These are phyloP conservation scores for Pelecanus crispus DNA, from an alignment of 2,113 vertebrate species.

Conservation along the genomic window DNA sequence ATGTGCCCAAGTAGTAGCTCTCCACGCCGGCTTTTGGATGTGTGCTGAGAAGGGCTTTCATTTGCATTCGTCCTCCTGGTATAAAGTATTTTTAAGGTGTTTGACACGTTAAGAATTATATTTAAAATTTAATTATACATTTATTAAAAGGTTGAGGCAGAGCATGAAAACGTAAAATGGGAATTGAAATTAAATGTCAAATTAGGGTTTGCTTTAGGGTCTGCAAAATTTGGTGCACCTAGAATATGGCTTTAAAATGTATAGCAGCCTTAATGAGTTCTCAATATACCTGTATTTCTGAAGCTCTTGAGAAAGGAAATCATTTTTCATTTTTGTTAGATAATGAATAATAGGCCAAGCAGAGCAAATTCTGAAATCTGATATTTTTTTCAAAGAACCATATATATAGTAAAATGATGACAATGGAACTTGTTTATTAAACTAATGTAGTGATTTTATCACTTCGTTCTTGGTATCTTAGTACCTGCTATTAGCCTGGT, in stretches of 20 bases:
- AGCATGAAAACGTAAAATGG: neutral
- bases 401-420: conserved; percentile 59
- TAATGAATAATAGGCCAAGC: conserved; percentile 27
- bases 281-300: neutral
- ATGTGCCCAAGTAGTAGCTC: neutral
- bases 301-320: conserved; percentile 25
- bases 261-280: conserved; percentile 11
- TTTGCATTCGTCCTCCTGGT: neutral
- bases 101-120: neutral
- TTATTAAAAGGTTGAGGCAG: neutral
- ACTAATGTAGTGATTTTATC: conserved; percentile 77
- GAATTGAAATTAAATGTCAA: neutral
- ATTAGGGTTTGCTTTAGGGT: conserved; percentile 11
- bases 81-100: neutral
- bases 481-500: conserved; percentile 75
- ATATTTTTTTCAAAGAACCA: conserved; percentile 21
- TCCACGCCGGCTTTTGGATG: neutral
- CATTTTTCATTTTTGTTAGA: conserved; percentile 34
- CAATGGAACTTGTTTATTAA: conserved; percentile 78
- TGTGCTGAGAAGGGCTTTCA: neutral
- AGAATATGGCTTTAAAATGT: conserved; percentile 7
- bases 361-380: conserved; percentile 34
- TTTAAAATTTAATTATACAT: neutral
- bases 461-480: conserved; percentile 69
- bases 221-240: neutral